These are phyloP conservation scores for Neogobius melanostomus DNA, from an alignment of 2,113 vertebrate genomes.

Conservation along the genomic window DNA sequence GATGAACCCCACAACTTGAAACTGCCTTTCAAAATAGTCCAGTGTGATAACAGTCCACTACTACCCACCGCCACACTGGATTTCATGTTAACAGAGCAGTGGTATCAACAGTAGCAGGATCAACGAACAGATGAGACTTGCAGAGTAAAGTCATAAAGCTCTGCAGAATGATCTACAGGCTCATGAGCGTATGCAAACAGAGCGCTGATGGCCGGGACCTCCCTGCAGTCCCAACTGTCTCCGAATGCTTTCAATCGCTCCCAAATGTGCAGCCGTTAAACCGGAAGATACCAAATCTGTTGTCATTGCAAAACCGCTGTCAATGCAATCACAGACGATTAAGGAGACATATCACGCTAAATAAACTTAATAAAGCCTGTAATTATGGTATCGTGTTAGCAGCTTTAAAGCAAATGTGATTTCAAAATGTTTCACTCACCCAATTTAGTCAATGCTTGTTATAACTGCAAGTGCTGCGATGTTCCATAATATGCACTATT, in stretches of 20 bases:
- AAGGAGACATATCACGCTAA: background rate
- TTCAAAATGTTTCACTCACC: too few relatives aligned
- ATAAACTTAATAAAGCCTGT: too few relatives aligned
- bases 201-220: slow-evolving; percentile 53
- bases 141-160: slow-evolving; percentile 46
- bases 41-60: too few relatives aligned
- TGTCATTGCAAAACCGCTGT: slow-evolving; percentile 64
- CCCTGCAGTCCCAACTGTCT: slow-evolving; percentile 65
- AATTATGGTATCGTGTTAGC: too few relatives aligned
- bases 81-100: background rate
- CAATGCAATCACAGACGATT: background rate
- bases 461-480: too few relatives aligned
- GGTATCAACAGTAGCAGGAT: slow-evolving; percentile 2
- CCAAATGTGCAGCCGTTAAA: slow-evolving; percentile 84
- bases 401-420: too few relatives aligned
- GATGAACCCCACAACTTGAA: too few relatives aligned
- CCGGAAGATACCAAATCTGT: slow-evolving; percentile 28
- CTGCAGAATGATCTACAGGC: slow-evolving; percentile 54
- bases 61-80: too few relatives aligned
- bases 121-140: slow-evolving; percentile 37
- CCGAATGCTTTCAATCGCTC: slow-evolving; percentile 76
- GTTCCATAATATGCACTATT: too few relatives aligned
- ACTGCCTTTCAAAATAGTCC: too few relatives aligned
- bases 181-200: slow-evolving; percentile 45
- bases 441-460: too few relatives aligned